Evolutionary conservation across 2,113 vertebrate genomes (phyloP).

Genomic region (Odocoileus virginianus): DNA sequence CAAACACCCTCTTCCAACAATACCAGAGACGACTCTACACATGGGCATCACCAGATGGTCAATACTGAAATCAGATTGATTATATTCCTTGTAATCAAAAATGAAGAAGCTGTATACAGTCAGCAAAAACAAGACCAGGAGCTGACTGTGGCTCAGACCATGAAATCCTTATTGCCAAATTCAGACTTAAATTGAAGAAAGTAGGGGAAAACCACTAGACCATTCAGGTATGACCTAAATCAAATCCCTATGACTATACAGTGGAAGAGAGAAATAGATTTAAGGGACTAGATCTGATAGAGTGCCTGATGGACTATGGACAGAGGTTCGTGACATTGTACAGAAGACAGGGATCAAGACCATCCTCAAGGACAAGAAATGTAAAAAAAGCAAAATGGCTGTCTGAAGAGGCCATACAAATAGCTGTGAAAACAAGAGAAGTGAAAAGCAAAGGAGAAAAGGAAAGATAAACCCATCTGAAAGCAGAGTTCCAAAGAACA

Average conservation of each 20-base stretch:
- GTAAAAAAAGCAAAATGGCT: neutral
- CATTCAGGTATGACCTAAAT: neutral
- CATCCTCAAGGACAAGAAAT: neutral
- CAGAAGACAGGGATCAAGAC: neutral
- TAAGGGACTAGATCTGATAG: neutral
- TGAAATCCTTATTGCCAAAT: neutral
- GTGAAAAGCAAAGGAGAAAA: neutral
- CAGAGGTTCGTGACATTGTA: fast-evolving
- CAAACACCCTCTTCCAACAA: neutral
- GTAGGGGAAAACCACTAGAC: neutral
- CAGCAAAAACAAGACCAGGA: neutral
- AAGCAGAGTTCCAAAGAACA: neutral
- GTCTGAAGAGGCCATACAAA: neutral
- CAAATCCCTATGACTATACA: neutral
- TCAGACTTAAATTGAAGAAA: neutral
- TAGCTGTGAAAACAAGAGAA: neutral
- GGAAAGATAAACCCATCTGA: neutral
- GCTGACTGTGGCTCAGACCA: neutral
- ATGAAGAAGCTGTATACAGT: neutral
- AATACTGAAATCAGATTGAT: neutral
- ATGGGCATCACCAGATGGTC: neutral
- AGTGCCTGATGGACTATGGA: neutral
- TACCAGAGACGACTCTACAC: neutral
- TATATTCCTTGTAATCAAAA: neutral
- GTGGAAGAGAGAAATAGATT: neutral